Evolutionary conservation across 1,140 invertebrate species (phyloP).

Genomic region (Centruroides sculpturatus): DNA sequence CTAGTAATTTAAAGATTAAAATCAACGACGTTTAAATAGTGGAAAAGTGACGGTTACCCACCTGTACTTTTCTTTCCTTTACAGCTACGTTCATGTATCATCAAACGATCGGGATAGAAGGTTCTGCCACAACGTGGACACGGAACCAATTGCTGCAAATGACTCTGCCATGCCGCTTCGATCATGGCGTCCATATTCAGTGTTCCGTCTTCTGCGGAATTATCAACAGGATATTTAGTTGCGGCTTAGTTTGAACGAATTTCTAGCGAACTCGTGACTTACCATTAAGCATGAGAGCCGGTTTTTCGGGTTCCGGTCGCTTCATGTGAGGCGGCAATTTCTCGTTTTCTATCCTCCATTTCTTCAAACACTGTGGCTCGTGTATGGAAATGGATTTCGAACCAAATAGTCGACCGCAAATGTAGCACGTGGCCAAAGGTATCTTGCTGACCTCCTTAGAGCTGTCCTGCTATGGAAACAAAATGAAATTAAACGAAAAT

Average conservation of each 20-base stretch:
- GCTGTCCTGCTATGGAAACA: no score
- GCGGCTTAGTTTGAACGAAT: not conserved
- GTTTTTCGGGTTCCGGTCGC: constrained; percentile 43
- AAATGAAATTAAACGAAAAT: no score
- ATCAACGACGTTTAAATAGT: no score
- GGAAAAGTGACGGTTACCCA: no score
- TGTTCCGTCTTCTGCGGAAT: constrained; percentile 22
- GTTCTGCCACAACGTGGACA: constrained; percentile 50
- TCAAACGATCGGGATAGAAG: constrained; percentile 48
- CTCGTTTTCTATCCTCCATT: constrained; percentile 52
- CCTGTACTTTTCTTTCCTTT: constrained; percentile 15
- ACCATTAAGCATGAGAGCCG: constrained; percentile 40
- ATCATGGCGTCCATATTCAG: constrained; percentile 36
- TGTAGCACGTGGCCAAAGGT: constrained; percentile 45
- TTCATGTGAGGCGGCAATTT: constrained; percentile 42
- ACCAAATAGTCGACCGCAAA: constrained; percentile 58
- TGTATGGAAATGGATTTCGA: constrained; percentile 53
- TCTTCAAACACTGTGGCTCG: constrained; percentile 59
- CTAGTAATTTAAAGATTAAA: no score
- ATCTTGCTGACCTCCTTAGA: not conserved
- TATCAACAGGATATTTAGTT: not conserved
- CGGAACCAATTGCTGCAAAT: constrained; percentile 37
- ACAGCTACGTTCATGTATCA: constrained; percentile 49
- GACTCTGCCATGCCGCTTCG: constrained; percentile 40
- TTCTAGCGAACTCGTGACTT: constrained; percentile 12